Percentiles rank a stretch among this genome's conserved stretches.
phyloP scores from a whole-genome alignment of 2,888 invertebrate species.

The Aspidapion aeneum region DNA sequence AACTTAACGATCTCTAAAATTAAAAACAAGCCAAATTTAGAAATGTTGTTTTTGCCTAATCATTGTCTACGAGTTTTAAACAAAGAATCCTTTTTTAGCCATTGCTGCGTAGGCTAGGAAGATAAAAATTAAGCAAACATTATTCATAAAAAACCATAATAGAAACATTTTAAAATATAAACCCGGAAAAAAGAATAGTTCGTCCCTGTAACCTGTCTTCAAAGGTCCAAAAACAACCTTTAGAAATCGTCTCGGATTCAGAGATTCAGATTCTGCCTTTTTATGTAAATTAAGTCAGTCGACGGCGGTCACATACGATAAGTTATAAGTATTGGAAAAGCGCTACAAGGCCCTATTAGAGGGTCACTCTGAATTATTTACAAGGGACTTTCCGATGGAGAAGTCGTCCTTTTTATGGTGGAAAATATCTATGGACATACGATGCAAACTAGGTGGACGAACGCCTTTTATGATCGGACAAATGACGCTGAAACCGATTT shows the following conservation, averaged over 20 bases:
- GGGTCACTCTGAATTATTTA: constrained; percentile 48
- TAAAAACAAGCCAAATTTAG: no score
- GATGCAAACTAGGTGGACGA: constrained; percentile 38
- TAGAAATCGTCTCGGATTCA: constrained; percentile 2
- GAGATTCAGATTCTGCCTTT: constrained; percentile 25
- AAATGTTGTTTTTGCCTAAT: no score
- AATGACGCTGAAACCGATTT: constrained; percentile 35
- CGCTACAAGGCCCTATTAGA: constrained; percentile 43
- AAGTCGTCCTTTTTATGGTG: constrained; percentile 19
- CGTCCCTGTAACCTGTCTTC: no score
- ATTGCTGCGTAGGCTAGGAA: no score
- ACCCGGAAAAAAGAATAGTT: no score
- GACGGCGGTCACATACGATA: constrained; percentile 36
- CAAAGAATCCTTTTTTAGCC: no score
- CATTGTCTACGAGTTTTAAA: no score
- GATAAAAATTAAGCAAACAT: no score
- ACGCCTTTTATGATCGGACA: constrained; percentile 36
- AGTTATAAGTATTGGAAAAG: constrained; percentile 44
- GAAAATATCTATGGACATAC: constrained; percentile 41
- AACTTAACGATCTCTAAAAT: no score
- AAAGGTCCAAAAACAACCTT: not conserved
- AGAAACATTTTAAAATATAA: no score
- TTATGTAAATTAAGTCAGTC: constrained; percentile 35
- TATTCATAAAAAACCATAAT: no score
- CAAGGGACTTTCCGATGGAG: constrained; percentile 43